These are phyloP conservation scores for Pluvialis apricaria DNA, from an alignment of 2,113 vertebrate genomes.

Conservation along the genomic window DNA sequence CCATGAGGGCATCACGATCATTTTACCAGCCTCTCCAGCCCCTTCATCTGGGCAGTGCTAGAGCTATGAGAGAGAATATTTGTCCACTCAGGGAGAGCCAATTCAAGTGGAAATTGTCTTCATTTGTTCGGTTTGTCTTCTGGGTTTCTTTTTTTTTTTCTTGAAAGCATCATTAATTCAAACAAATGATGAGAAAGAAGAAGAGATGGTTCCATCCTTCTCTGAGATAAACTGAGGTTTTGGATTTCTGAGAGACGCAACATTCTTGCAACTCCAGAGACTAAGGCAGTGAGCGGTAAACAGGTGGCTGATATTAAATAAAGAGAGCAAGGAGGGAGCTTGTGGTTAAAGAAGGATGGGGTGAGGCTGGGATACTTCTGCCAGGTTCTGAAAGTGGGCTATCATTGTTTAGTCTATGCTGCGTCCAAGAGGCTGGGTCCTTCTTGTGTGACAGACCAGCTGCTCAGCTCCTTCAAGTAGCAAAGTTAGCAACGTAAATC, in stretches of 20 bases:
- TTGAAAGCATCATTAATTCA: not conserved
- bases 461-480: not conserved
- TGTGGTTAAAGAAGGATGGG: not conserved
- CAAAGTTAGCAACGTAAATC: not conserved
- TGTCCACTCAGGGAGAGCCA: not conserved
- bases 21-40: not conserved
- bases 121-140: not conserved
- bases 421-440: not conserved
- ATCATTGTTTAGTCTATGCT: conserved; percentile 16
- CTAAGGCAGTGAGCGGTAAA: not conserved
- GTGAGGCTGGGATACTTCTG: not conserved
- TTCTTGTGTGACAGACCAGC: not conserved
- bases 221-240: not conserved
- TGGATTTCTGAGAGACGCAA: not conserved
- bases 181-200: not conserved
- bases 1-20: not conserved
- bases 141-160: not conserved
- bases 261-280: not conserved
- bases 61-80: not conserved
- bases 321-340: not conserved
- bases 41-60: not conserved
- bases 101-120: not conserved
- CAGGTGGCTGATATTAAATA: not conserved
- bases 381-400: conserved; percentile 5
- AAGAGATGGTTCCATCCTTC: not conserved